A percentile compares a stretch with the other conserved stretches of the same genome.
These are phyloP conservation scores for Diplosoma virens DNA, from an alignment of 23 tunicate genomes.

Conservation along the genomic window DNA sequence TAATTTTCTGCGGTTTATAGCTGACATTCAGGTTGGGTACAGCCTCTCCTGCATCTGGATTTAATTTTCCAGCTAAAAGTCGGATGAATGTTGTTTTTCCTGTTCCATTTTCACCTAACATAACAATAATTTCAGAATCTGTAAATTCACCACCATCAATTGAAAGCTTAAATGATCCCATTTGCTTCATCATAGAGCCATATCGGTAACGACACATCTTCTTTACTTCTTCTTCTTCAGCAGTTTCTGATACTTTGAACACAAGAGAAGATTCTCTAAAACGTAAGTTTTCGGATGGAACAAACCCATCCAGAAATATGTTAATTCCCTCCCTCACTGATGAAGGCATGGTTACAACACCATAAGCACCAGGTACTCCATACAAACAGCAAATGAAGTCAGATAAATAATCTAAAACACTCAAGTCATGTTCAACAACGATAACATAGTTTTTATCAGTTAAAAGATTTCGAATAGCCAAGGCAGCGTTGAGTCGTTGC, in stretches of 20 bases:
- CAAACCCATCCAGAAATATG: slow-evolving; percentile 93
- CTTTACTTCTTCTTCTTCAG: slow-evolving; percentile 71
- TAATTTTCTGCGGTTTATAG: slow-evolving; percentile 95
- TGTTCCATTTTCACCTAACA: slow-evolving; percentile 98
- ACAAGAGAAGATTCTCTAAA: slow-evolving; percentile 75
- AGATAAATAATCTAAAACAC: slow-evolving; percentile 88
- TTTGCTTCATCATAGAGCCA: slow-evolving; percentile 61
- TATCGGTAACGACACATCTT: slow-evolving; percentile 77
- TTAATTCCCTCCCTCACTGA: slow-evolving; percentile 95
- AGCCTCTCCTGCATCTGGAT: slow-evolving; percentile 77
- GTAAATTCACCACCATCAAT: slow-evolving; percentile 76
- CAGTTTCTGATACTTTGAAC: slow-evolving; percentile 91
- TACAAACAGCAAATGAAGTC: slow-evolving; percentile 91
- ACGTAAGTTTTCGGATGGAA: slow-evolving; percentile 93
- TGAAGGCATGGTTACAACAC: slow-evolving; percentile 98
- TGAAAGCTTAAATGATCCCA: slow-evolving; percentile 79
- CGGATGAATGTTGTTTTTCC: slow-evolving; percentile 96
- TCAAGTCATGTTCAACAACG: slow-evolving; percentile 96
- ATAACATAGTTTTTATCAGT: slow-evolving; percentile 75
- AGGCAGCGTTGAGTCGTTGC: slow-evolving; percentile 86
- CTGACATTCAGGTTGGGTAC: slow-evolving; percentile 89
- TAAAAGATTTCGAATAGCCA: slow-evolving; percentile 62
- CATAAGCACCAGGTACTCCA: slow-evolving; percentile 95
- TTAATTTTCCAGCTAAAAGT: slow-evolving; percentile 82
- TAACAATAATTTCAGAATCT: slow-evolving; percentile 91